phyloP scores from a whole-genome alignment of 2,113 vertebrate genomes.

The Lycocorax pyrrhopterus region DNA sequence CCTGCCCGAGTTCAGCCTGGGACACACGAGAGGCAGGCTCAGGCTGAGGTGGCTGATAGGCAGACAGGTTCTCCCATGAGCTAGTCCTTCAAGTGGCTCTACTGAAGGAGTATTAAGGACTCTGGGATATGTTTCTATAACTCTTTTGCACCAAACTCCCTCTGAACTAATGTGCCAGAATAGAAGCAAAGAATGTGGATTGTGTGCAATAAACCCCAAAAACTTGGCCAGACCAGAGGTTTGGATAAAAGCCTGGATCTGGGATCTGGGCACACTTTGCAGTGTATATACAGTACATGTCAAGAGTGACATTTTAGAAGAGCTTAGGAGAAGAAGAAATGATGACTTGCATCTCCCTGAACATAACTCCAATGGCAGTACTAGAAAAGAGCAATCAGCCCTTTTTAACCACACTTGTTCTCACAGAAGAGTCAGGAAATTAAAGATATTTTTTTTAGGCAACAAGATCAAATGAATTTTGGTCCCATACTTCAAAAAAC shows the following conservation, averaged over 20 bases:
- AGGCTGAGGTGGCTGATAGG: neutral
- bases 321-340: slow-evolving; percentile 47
- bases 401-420: slow-evolving; percentile 63
- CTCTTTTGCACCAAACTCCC: neutral
- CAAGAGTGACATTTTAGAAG: slow-evolving; percentile 52
- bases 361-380: neutral
- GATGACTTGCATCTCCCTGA: slow-evolving; percentile 54
- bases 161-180: neutral
- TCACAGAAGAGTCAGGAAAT: slow-evolving; percentile 61
- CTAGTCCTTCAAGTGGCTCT: neutral
- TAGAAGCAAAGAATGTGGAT: neutral
- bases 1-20: neutral
- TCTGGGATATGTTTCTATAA: neutral
- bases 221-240: slow-evolving; percentile 55
- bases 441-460: neutral
- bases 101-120: neutral
- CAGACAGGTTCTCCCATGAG: neutral
- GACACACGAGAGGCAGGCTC: neutral
- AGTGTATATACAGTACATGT: slow-evolving; percentile 54
- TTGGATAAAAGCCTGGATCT: slow-evolving; percentile 49
- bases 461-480: slow-evolving; percentile 28
- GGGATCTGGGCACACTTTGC: slow-evolving; percentile 47
- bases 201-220: neutral
- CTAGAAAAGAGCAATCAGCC: slow-evolving; percentile 64
- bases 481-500: slow-evolving; percentile 6